Percentiles rank a stretch among this genome's conserved stretches.
phyloP scores from a whole-genome alignment of 2,888 invertebrate genomes.

The Polyommatus icarus region DNA sequence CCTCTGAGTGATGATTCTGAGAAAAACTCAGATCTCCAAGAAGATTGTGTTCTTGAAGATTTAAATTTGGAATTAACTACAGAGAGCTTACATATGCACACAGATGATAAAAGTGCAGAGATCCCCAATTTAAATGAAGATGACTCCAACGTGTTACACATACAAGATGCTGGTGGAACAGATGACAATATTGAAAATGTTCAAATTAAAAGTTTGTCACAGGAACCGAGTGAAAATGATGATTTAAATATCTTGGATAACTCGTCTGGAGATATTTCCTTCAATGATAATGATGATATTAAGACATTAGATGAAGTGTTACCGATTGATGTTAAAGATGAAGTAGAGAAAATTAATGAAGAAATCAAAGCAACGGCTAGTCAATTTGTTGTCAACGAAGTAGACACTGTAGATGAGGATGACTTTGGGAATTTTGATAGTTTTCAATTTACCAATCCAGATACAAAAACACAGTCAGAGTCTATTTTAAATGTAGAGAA shows the following conservation, averaged over 20 bases:
- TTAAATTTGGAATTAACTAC: slow-evolving; percentile 43
- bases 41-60: slow-evolving; percentile 43
- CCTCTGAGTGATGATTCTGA: slow-evolving; percentile 34
- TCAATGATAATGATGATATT: slow-evolving; percentile 12
- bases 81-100: slow-evolving; percentile 38
- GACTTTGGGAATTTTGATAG: slow-evolving; percentile 77
- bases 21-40: slow-evolving; percentile 39
- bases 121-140: slow-evolving; percentile 37
- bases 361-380: neutral
- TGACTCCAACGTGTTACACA: slow-evolving; percentile 36
- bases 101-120: slow-evolving; percentile 36
- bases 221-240: slow-evolving; percentile 3
- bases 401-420: slow-evolving; percentile 33
- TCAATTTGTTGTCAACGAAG: slow-evolving; percentile 9
- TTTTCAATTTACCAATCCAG: slow-evolving; percentile 64
- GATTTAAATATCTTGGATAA: slow-evolving; percentile 2
- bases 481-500: slow-evolving; percentile 51
- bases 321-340: neutral
- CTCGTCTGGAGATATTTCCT: slow-evolving; percentile 15
- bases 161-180: slow-evolving; percentile 41
- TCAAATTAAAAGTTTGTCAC: slow-evolving; percentile 11
- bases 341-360: neutral
- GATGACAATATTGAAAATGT: slow-evolving; percentile 26
- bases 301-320: neutral
- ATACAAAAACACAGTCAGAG: slow-evolving; percentile 39